Conservation (phyloP, 2,113 vertebrate species). For the Paracanthobrama guichenoti region DNA sequence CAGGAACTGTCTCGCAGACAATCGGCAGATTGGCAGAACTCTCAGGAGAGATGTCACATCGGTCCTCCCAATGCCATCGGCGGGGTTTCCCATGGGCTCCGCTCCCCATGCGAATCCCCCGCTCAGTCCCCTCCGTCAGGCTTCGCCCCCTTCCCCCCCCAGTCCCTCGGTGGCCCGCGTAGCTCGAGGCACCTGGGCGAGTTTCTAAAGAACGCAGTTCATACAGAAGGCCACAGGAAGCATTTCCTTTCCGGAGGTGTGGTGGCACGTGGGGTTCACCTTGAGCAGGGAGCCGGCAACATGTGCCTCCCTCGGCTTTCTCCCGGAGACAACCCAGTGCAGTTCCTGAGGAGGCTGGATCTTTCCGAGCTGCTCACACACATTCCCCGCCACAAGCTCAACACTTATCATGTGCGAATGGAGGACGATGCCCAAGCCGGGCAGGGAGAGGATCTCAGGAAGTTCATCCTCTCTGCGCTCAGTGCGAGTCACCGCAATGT, state of each 20-base stretch:
- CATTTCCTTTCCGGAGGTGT: constrained; percentile 76
- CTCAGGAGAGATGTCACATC: constrained; percentile 79
- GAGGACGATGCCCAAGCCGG: constrained; percentile 96
- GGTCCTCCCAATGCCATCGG: constrained; percentile 44
- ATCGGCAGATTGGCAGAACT: constrained; percentile 92
- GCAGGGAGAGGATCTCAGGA: constrained; percentile 96
- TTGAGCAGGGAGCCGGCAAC: constrained; percentile 79
- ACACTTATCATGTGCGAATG: constrained; percentile 98
- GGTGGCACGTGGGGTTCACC: constrained; percentile 77
- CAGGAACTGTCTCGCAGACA: constrained; percentile 88
- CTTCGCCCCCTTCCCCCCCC: constrained; percentile 87
- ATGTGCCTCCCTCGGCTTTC: constrained; percentile 78
- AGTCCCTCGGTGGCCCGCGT: constrained; percentile 79
- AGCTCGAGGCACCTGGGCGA: constrained; percentile 92
- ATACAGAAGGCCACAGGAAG: constrained; percentile 90
- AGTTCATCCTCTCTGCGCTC: constrained; percentile 96
- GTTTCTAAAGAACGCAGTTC: constrained; percentile 92
- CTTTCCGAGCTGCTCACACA: constrained; percentile 94
- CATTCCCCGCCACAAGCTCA: constrained; percentile 94
- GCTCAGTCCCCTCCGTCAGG: constrained; percentile 89
- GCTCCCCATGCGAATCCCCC: constrained; percentile 88
- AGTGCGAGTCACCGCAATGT: constrained; percentile 95
- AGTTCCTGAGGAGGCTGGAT: constrained; percentile 94
- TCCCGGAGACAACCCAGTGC: constrained; percentile 84
- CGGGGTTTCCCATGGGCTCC: constrained; percentile 63